phyloP scores from a whole-genome alignment of 2,888 invertebrate species.

The Synergus laeviventris region DNA sequence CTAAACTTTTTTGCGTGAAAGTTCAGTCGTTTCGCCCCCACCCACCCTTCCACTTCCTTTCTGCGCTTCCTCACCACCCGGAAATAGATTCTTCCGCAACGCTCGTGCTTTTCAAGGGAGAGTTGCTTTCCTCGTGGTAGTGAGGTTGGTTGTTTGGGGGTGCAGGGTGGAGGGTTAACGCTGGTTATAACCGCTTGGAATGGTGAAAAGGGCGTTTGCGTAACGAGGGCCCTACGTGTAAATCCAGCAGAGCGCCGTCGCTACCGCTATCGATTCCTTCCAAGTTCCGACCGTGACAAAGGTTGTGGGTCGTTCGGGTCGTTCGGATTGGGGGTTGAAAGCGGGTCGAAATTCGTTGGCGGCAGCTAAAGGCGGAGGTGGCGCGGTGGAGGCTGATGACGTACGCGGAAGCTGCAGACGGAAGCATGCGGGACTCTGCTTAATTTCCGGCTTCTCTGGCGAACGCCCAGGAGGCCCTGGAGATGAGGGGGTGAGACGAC shows the following conservation, averaged over 20 bases:
- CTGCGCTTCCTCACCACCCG: neutral
- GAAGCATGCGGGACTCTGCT: constrained; percentile 64
- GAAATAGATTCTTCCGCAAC: constrained; percentile 19
- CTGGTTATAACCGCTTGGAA: neutral
- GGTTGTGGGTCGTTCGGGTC: constrained; percentile 48
- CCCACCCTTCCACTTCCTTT: neutral
- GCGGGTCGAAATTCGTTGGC: constrained; percentile 47
- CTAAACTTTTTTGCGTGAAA: neutral
- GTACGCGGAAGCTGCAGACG: constrained; percentile 64
- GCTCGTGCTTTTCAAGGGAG: neutral
- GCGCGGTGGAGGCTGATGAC: constrained; percentile 59
- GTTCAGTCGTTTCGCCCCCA: neutral
- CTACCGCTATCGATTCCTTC: constrained; percentile 63
- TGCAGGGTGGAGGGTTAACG: neutral
- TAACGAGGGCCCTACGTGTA: constrained; percentile 58
- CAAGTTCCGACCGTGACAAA: constrained; percentile 59
- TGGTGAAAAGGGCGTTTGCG: constrained; percentile 46
- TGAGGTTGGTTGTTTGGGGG: neutral
- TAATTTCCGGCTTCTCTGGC: constrained; percentile 65
- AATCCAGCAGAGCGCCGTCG: constrained; percentile 64
- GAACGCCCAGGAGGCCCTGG: constrained; percentile 55
- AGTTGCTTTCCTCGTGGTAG: neutral
- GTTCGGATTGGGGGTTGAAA: constrained; percentile 31
- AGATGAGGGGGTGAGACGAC: constrained; percentile 45
- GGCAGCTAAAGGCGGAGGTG: constrained; percentile 45